Conservation (phyloP, 2,113 vertebrate genomes). For the Miniopterus natalensis region DNA sequence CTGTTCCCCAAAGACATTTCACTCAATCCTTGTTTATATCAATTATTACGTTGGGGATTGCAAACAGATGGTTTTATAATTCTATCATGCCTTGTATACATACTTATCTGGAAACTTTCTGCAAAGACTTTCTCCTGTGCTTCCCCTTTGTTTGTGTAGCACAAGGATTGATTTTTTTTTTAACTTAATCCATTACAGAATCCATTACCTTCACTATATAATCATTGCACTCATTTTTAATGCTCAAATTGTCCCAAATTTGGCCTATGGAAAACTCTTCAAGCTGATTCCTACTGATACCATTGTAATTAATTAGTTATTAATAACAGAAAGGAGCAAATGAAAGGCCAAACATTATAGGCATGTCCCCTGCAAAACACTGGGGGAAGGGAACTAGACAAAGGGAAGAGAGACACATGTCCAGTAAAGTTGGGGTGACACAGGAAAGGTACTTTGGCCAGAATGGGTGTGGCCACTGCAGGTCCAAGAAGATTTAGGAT, state of each 20-base stretch:
- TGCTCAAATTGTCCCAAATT: neutral
- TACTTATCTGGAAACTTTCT: neutral
- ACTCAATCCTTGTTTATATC: neutral
- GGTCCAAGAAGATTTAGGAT: too few species aligned
- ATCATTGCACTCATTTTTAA: neutral
- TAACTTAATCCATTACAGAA: neutral
- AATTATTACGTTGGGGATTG: neutral
- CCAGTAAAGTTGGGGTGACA: too few species aligned
- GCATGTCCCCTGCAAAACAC: too few species aligned
- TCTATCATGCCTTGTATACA: neutral
- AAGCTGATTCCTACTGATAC: neutral
- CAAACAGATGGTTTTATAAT: neutral
- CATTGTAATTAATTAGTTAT: too few species aligned
- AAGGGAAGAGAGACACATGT: too few species aligned
- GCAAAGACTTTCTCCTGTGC: neutral
- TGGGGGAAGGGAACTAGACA: too few species aligned
- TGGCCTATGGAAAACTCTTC: neutral
- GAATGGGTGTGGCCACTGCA: too few species aligned
- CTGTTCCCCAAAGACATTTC: neutral
- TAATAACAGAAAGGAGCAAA: too few species aligned
- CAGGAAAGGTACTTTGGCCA: too few species aligned
- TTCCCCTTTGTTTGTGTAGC: too few species aligned
- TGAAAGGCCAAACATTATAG: too few species aligned
- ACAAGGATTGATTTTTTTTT: neutral
- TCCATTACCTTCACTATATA: neutral